Evolutionary conservation across 2,888 invertebrate species (phyloP).

Genomic region (Neuroscelio doddi): DNA sequence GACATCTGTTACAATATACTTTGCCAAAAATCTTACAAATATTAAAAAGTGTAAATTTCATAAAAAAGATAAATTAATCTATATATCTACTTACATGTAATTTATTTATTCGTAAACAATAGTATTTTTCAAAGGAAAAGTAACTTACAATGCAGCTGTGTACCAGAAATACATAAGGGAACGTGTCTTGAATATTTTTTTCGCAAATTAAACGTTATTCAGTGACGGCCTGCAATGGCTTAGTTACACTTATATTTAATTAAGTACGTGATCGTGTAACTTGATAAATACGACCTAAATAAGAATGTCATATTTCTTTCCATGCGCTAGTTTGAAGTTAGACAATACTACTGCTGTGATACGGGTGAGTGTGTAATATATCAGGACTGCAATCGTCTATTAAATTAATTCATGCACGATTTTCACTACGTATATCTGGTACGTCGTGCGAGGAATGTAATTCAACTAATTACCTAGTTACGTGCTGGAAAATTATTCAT

Average conservation of each 20-base stretch:
- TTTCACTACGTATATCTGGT: slow-evolving; percentile 9
- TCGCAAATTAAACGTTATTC: slow-evolving; percentile 22
- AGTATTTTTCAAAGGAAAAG: too few species aligned
- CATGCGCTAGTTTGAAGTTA: slow-evolving; percentile 11
- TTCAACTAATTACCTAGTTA: slow-evolving; percentile 23
- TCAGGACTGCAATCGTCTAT: slow-evolving; percentile 19
- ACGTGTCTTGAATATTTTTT: slow-evolving; percentile 25
- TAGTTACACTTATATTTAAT: slow-evolving; percentile 30
- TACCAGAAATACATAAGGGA: neutral
- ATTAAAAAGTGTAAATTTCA: too few species aligned
- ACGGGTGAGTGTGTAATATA: slow-evolving; percentile 15
- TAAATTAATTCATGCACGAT: slow-evolving; percentile 26
- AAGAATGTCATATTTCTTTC: slow-evolving; percentile 28
- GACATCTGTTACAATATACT: too few species aligned
- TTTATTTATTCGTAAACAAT: too few species aligned
- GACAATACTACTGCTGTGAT: slow-evolving; percentile 17
- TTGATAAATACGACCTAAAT: slow-evolving; percentile 31
- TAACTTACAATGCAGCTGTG: too few species aligned
- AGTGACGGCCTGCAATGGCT: slow-evolving; percentile 14
- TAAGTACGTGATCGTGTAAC: slow-evolving; percentile 32
- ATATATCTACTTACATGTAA: too few species aligned
- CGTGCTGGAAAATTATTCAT: slow-evolving; percentile 5
- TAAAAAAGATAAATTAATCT: too few species aligned
- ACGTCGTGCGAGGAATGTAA: slow-evolving; percentile 27
- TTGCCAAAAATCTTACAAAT: too few species aligned